Evolutionary conservation across 2,888 invertebrate genomes (phyloP), one percentile per base, ranked within the genome.

Genomic region (Charanyca ferruginea): DNA sequence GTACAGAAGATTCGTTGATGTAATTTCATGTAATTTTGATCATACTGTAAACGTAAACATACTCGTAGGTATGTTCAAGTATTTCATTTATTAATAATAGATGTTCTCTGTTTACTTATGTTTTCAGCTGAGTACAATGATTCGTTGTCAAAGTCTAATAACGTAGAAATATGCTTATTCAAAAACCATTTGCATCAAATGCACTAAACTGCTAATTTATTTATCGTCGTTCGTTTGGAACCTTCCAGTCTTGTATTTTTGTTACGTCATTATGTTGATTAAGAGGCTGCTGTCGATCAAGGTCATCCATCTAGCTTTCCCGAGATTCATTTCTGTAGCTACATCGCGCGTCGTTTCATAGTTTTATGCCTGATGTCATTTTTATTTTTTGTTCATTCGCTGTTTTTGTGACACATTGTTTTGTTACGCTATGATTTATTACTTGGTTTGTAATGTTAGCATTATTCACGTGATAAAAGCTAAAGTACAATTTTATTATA

Each of bases 381-480:
- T 58, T 59, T 60, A 79, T 64, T 67, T 60, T 61, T 63, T 47
- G 49, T 65, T 63, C 49, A 52, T 54, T 60, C 7, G 57, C 60
- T 58, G 49, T 64, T 67, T 68, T 68, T 42, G 67, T 69, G 80
- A 80, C 54, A 62, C 77, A 77, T 80, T 69, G 57, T 67, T 66
- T 66, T 66, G 57, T 54, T 66, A 54, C 41, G 38, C 55, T 65
- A 55, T 73, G 59, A 68, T 67, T 72, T 68, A 74, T 73, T 53
- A 58, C 25, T 53, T 58, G 53, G 60, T 73, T 60, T 45, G 59
- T 77, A 71, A 58, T 65, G 32, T 59, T 45, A 41, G 41, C 9
- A 53, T 45, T 63, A 45, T 45, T 55, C 49, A 59, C 51, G 16
- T 18, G 11, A 11, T 52, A 55, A 38, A 16, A 11, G 18, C 22